Base-by-base conservation (phyloP, 2,797 vertebrate genomes). In the Hoplostethus atlanticus region DNA sequence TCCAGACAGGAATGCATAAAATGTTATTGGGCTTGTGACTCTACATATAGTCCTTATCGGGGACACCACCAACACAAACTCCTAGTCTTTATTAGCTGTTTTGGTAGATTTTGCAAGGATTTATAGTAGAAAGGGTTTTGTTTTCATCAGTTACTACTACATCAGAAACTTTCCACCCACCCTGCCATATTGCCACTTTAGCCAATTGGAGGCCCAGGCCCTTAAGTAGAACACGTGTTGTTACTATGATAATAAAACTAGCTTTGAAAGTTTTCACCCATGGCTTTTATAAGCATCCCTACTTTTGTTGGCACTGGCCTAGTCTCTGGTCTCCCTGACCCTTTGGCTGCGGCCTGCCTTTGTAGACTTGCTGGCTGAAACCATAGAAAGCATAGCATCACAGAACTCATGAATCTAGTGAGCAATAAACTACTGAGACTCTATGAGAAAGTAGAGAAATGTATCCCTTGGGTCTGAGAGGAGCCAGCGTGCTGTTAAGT, bases 41-140 rank as follows among this genome's bases (percentile, higher is more conserved):
- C 57, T 64, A 70, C 76, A 28, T 30, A 65, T 40, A 73, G 65
- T 67, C 73, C 73, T 81, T 71, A 81, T 84, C 77, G 83, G 64
- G 4, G 34, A 4, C 34, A 6, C 7, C 7, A 8, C 73, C 66
- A 66, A 51, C n/a, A 28, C 4, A 30, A 50, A 46, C 55, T 51
- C 42, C 76, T 53, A 30, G 12, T 31, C 15, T 36, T 56, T 34
- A 28, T n/a, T 5, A n/a, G 13, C 34, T 38, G 61, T 51, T 73
- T 47, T 42, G 64, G 68, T 55, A 16, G 38, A 79, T 58, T 36
- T 21, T 61, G 7, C 5, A 47, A 44, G 28, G 60, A 73, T 74
- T 40, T 2, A 28, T 6, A 8, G 34, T 6, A 12, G 10, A 28
- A 13, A 16, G 13, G 7, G 21, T 28, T 52, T 65, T 71, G 48